These are phyloP conservation scores for Indri indri DNA, from an alignment of 2,113 vertebrate genomes.

Conservation along the genomic window DNA sequence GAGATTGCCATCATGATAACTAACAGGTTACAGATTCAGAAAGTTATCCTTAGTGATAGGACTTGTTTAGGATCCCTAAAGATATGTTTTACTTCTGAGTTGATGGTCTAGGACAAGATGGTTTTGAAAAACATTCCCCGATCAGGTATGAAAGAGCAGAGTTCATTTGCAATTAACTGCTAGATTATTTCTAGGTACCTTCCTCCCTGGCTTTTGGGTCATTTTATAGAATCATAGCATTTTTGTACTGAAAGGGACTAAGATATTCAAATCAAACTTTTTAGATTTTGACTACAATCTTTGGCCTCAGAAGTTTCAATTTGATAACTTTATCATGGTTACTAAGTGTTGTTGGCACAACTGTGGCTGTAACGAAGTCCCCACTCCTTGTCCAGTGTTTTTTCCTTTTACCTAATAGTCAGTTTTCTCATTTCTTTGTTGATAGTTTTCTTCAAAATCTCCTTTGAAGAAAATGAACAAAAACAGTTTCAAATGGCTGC, in stretches of 20 bases:
- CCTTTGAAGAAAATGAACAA: conserved; percentile 10
- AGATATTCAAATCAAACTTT: background rate
- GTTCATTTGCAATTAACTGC: background rate
- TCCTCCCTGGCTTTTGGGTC: background rate
- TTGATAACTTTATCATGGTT: background rate
- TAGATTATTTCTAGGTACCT: background rate
- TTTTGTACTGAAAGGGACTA: background rate
- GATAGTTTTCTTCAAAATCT: conserved; percentile 22
- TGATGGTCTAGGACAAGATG: background rate
- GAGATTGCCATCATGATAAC: background rate
- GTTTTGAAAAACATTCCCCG: background rate
- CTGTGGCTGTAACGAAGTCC: background rate
- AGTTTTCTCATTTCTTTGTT: conserved; percentile 17
- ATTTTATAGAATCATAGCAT: background rate
- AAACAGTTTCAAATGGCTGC: background rate
- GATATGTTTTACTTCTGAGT: background rate
- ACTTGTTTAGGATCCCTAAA: background rate
- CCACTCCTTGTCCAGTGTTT: background rate
- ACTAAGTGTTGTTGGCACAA: background rate
- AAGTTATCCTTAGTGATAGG: background rate
- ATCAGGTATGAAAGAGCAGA: background rate
- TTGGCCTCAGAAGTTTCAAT: background rate
- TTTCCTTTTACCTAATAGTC: background rate
- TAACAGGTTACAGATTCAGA: background rate
- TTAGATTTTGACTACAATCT: background rate